phyloP scores from a whole-genome alignment of 1,140 invertebrate genomes.

The Anastrepha obliqua region DNA sequence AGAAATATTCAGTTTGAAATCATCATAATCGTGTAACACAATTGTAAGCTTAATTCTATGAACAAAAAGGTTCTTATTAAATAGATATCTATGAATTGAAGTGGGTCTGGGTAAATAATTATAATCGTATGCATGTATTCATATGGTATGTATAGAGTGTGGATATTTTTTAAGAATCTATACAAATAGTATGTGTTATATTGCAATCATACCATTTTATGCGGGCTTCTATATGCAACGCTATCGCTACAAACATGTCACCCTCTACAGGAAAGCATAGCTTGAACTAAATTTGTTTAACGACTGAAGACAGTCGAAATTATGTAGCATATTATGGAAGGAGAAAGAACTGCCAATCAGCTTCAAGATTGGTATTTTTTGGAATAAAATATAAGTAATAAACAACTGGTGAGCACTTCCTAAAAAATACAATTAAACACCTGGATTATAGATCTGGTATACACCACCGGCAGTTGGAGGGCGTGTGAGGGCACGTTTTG shows the following conservation, averaged over 20 bases:
- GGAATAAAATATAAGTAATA: neutral
- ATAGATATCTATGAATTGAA: neutral
- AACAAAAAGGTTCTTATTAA: slow-evolving; percentile 33
- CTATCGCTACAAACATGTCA: neutral
- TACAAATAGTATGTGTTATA: neutral
- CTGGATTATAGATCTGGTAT: slow-evolving; percentile 70
- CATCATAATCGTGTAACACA: neutral
- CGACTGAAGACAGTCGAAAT: neutral
- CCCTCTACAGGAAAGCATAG: neutral
- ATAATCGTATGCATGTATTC: neutral
- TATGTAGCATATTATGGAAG: neutral
- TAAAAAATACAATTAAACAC: slow-evolving; percentile 60
- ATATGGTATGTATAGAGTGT: slow-evolving; percentile 7
- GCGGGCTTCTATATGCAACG: neutral
- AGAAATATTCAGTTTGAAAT: slow-evolving; percentile 21
- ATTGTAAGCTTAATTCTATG: slow-evolving; percentile 23
- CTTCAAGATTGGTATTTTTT: neutral
- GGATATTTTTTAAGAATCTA: neutral
- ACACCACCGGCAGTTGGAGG: slow-evolving; percentile 60
- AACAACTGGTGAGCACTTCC: neutral
- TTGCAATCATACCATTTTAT: slow-evolving; percentile 16
- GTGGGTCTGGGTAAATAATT: neutral
- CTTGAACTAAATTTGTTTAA: neutral
- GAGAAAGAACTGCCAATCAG: neutral
- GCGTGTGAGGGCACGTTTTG: slow-evolving; percentile 68